phyloP scores from a whole-genome alignment of 2,888 invertebrate genomes.

The Ennomos erosarius region DNA sequence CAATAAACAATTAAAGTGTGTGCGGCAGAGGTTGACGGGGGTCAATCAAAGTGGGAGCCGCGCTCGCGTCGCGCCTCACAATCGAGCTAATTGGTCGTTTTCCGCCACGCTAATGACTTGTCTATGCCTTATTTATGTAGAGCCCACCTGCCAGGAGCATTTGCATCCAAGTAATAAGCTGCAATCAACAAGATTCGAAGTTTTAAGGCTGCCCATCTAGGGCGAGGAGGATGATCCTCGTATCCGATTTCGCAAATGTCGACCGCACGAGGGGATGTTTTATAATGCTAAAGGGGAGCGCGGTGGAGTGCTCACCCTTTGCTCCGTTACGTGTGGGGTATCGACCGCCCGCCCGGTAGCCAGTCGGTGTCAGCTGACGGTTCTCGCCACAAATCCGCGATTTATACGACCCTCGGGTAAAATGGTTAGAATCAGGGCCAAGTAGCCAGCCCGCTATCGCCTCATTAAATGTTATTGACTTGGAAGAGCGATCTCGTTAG shows the following conservation, averaged over 20 bases:
- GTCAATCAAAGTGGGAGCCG: slow-evolving; percentile 61
- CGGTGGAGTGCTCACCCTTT: slow-evolving; percentile 10
- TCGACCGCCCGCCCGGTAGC: slow-evolving; percentile 11
- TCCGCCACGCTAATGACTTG: slow-evolving; percentile 48
- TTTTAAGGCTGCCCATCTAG: background rate
- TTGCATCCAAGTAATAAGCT: slow-evolving; percentile 37
- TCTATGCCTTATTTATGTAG: slow-evolving; percentile 39
- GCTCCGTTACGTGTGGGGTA: slow-evolving; percentile 5
- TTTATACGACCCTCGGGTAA: slow-evolving; percentile 28
- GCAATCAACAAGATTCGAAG: background rate
- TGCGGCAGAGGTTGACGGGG: slow-evolving; percentile 51
- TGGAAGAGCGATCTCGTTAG: slow-evolving; percentile 13
- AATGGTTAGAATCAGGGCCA: slow-evolving; percentile 22
- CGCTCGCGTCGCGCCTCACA: slow-evolving; percentile 50
- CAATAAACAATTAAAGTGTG: slow-evolving; percentile 45
- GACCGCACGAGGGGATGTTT: background rate
- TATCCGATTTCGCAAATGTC: slow-evolving; percentile 6
- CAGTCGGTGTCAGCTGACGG: slow-evolving; percentile 7
- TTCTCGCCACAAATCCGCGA: slow-evolving; percentile 2
- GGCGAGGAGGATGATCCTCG: slow-evolving; percentile 8
- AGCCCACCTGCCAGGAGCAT: slow-evolving; percentile 46
- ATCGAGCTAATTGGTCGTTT: slow-evolving; percentile 61
- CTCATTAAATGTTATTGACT: slow-evolving; percentile 33
- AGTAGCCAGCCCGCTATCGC: slow-evolving; percentile 24
- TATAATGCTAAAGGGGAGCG: background rate